These are phyloP conservation scores for Diploptera punctata DNA, from an alignment of 2,888 invertebrate genomes.

Conservation along the genomic window DNA sequence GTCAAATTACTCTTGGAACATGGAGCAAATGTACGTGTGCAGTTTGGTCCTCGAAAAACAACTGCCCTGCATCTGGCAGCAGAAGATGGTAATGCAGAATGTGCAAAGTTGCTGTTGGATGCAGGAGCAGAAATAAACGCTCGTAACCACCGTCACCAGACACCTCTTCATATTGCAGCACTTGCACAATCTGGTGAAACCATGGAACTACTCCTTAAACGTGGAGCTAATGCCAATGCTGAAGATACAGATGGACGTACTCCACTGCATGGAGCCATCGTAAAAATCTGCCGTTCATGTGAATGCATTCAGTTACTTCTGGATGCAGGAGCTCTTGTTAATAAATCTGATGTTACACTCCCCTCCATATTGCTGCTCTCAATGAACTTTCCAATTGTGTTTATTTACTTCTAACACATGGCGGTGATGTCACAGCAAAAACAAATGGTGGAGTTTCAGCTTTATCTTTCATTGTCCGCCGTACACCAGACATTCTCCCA, in stretches of 20 bases:
- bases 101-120: slow-evolving; percentile 73
- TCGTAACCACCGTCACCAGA: slow-evolving; percentile 76
- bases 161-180: slow-evolving; percentile 84
- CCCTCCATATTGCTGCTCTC: slow-evolving; percentile 81
- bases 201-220: slow-evolving; percentile 70
- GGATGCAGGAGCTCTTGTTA: slow-evolving; percentile 57
- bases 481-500: slow-evolving; percentile 82
- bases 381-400: slow-evolving; percentile 83
- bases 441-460: slow-evolving; percentile 84
- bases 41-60: slow-evolving; percentile 71
- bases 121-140: slow-evolving; percentile 79
- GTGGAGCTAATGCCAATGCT: slow-evolving; percentile 69
- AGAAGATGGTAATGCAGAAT: slow-evolving; percentile 84
- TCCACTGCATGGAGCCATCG: slow-evolving; percentile 81
- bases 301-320: slow-evolving; percentile 71
- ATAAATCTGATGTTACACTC: slow-evolving; percentile 81
- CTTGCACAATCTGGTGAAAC: slow-evolving; percentile 81
- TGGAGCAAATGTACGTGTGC: slow-evolving; percentile 81
- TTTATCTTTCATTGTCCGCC: slow-evolving; percentile 80
- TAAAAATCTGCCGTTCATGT: slow-evolving; percentile 70
- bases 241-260: slow-evolving; percentile 77
- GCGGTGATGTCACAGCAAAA: slow-evolving; percentile 80
- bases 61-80: slow-evolving; percentile 89
- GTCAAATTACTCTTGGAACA: slow-evolving; percentile 75
- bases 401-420: slow-evolving; percentile 72